Base-by-base conservation (phyloP, 2,797 vertebrate genomes). In the Aselliscus stoliczkanus region DNA sequence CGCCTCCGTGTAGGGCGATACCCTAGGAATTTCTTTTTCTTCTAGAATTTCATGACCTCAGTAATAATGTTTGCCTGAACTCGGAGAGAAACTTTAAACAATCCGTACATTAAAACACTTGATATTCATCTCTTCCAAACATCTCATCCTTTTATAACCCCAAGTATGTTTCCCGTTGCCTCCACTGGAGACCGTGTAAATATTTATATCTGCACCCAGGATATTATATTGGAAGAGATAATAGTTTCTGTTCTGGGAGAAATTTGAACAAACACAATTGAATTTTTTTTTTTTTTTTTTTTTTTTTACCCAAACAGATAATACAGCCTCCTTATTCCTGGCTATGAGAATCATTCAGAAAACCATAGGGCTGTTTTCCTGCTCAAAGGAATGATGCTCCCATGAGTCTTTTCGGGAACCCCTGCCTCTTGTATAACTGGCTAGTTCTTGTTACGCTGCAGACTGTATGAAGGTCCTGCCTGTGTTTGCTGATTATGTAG, bases 11-110 rank as follows among this genome's bases (percentile, higher is more conserved):
- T 54, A 10, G 42, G 65, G 52, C 0, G 3, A 17, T 31, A 4
- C 31, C 60, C 67, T 54, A n/a, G 52, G 31, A 62, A 67, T 58
- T 79, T 54, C 54, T 54, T 75, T 83, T 90, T 11, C 77, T 95
- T 73, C 67, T 90, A 93, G 88, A 58, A 88, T 93, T 93, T 94
- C 87, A 42, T 58, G 77, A 69, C 76, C 50, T 23, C n/a, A 50
- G 20, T 70, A 39, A n/a, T 56, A 18, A 37, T 37, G 64, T 70
- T 72, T 83, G 34, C 70, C 37, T 42, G 64, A 54, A 67, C 64
- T 39, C 54, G 0, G 20, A 84, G 86, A 64, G 76, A 58, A 81
- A 34, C 77, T 87, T 93, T 90, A 52, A 83, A 87, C 23, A 70
- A 1, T 50, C 60, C 12, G 15, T 47, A 23, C n/a, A 1, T 91